Percentiles rank a stretch among this genome's conserved stretches.
phyloP scores from a whole-genome alignment of 2,888 invertebrate species.

The Imbricaverruca yamaguchii region DNA sequence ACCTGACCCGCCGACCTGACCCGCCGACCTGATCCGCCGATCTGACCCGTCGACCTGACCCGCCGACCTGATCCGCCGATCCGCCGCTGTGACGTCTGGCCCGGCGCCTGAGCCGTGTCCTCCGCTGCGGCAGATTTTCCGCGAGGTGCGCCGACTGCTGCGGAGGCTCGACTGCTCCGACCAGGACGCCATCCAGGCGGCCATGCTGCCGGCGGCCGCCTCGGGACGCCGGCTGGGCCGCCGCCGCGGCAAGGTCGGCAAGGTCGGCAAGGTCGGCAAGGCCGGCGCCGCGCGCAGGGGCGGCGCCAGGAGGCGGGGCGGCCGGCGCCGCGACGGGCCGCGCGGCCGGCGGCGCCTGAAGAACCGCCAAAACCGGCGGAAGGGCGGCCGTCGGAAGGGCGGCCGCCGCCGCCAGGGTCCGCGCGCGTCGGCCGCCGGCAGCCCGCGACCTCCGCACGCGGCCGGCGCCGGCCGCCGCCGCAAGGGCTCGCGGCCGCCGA shows the following conservation, averaged over 20 bases:
- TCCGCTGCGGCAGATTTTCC: background rate
- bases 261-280: background rate
- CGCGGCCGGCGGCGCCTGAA: background rate
- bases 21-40: no score
- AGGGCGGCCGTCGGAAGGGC: background rate
- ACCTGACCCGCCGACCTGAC: no score
- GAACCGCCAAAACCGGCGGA: background rate
- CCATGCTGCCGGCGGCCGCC: slow-evolving; percentile 13
- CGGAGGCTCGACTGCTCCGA: background rate
- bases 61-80: no score
- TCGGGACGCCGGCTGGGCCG: background rate
- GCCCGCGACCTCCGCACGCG: background rate
- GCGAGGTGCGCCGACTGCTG: background rate
- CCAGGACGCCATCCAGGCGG: background rate
- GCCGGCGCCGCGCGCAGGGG: background rate
- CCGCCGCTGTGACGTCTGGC: no score
- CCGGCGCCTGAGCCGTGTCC: no score
- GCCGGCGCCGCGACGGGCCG: background rate
- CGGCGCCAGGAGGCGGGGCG: background rate
- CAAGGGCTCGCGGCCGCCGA: background rate
- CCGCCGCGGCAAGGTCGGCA: background rate
- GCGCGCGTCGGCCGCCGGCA: background rate
- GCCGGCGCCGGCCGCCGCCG: background rate
- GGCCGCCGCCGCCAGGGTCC: background rate
- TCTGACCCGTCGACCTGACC: no score